Evolutionary conservation across 1,140 invertebrate species (phyloP).

Genomic region (Nylanderia fulva): DNA sequence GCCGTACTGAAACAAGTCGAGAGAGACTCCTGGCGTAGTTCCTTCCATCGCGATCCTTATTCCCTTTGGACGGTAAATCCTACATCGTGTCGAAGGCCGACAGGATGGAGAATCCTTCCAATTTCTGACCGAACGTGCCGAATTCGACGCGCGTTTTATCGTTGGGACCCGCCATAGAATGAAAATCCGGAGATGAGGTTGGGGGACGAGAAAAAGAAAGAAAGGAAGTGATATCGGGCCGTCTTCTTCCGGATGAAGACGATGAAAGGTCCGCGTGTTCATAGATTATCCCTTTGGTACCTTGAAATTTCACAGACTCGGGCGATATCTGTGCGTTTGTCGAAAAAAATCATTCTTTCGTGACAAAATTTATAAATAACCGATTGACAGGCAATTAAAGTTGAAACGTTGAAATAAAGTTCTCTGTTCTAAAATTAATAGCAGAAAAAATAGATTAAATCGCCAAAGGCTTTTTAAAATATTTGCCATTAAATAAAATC

Average conservation of each 20-base stretch:
- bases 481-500: not conserved
- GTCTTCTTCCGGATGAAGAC: slow-evolving; percentile 33
- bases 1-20: not conserved
- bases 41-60: slow-evolving; percentile 3
- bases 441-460: not conserved
- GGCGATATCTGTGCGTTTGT: not conserved
- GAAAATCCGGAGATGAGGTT: slow-evolving; percentile 23
- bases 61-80: slow-evolving; percentile 44
- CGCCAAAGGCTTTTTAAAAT: not conserved
- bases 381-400: not conserved
- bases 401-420: not conserved
- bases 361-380: not conserved
- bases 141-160: slow-evolving; percentile 52
- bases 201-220: slow-evolving; percentile 19
- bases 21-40: not conserved
- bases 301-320: slow-evolving; percentile 5
- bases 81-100: slow-evolving; percentile 43
- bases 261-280: slow-evolving; percentile 17
- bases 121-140: slow-evolving; percentile 54
- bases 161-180: slow-evolving; percentile 39
- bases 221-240: slow-evolving; percentile 18
- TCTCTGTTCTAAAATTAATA: not conserved
- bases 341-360: not conserved
- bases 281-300: slow-evolving; percentile 33
- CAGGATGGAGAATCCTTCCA: slow-evolving; percentile 40